Evolutionary conservation across 2,888 invertebrate genomes (phyloP), one percentile per base, ranked within the genome.

Genomic region (Hecatera dysodea): DNA sequence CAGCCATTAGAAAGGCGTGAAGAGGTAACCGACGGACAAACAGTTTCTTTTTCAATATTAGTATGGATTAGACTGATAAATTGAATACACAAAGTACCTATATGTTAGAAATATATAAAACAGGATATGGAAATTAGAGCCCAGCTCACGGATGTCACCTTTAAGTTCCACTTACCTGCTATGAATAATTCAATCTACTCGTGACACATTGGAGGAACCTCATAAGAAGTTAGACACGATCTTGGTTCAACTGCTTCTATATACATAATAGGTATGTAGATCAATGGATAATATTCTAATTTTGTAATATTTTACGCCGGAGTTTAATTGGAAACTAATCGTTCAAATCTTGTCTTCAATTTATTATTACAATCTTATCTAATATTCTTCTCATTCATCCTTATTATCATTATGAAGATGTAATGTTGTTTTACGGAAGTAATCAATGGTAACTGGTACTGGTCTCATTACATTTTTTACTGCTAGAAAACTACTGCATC

Each of bases 141-240:
- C 71, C 75, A 66, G 42, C 55, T 71, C 80, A 57, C 70, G 80
- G 67, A 71, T 71, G 42, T 80, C 59, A 80, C 67, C 83, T 71
- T 68, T 42, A 33, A 46, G 55, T 81, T 80, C 72, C 44, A 61
- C n/a, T 53, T 29, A 64, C 27, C n/a, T n/a, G n/a, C n/a, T 55
- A 81, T 81, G 57, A 81, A 83, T 81, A 57, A 83, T 67, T 71
- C 46, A 81, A 64, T 33, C 17, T 24, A 24, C 17, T 75, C 78
- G 83, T 72, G 65, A 72, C 56, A 59, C 44, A 67, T 63, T 5
- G 33, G 15, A n/a, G 39, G 39, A 17, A 22, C 15, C 39, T 42
- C n/a, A 0, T 24, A 29, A 70, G 56, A 53, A 46, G 7, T 59
- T 36, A 29, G 36, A 15, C 60, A 78, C 73, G 55, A 77, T 33